Base-by-base conservation (phyloP, 2,888 invertebrate species). In the Chymomyza amoena region DNA sequence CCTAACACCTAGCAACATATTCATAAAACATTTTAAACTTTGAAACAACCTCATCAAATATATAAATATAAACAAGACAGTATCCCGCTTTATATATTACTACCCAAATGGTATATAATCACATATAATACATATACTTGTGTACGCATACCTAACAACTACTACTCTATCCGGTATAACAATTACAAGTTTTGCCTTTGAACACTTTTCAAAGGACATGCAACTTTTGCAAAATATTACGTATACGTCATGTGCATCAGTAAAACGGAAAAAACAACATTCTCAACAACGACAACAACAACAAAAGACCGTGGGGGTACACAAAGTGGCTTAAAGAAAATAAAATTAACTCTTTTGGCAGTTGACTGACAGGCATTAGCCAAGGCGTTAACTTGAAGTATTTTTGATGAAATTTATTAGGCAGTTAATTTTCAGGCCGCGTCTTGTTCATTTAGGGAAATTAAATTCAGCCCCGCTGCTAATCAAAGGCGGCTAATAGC, bases 371-470 rank as follows among this genome's bases (percentile, higher is more conserved):
- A 18, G 54, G 16, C 54, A 16, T 54, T 54, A 16, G 16, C 16
- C 54, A n/a, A 45, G 13, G 39, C 39, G 39, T 45, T 45, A 45
- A 45, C 39, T 45, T 45, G 39, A 45, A 45, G 39, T 45, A 45
- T 45, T 45, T 45, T 10, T 45, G 13, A 72, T 71, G 61, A 66
- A 78, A 69, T 77, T 81, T 79, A 88, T 88, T 78, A 79, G 69
- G 60, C 54, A 64, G 74, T 84, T 75, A 75, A 76, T 84, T 84
- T 78, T 61, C 73, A 81, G 71, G 63, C 71, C 66, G n/a, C 13
- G 36, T 32, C 60, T 60, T 32, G 32, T 60, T 60, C 32, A 36
- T 60, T 60, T 60, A 60, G 32, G 32, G 60, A 36, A 60, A 60
- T 60, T 60, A 60, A 60, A 60, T 36, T 54, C 20, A 57, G 25